phyloP scores from a whole-genome alignment of 2,797 vertebrate genomes.

The Premnoplex brunnescens region DNA sequence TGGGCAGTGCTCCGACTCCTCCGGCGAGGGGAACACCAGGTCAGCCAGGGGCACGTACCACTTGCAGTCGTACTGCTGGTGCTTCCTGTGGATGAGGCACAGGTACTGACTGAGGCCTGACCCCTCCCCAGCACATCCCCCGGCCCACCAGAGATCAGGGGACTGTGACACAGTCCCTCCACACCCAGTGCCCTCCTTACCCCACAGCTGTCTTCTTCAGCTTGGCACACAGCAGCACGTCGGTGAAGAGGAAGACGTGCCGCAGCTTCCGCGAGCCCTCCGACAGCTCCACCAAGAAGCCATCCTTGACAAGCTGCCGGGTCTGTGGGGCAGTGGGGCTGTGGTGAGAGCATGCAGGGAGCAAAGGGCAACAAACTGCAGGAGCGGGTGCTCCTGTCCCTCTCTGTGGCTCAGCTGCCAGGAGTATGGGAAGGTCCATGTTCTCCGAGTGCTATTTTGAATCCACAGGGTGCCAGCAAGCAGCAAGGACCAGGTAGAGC shows the following conservation, averaged over 20 bases:
- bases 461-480: background rate
- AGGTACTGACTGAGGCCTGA: background rate
- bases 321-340: slow-evolving; percentile 72
- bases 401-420: background rate
- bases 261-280: slow-evolving; percentile 95
- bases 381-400: background rate
- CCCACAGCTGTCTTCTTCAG: slow-evolving; percentile 93
- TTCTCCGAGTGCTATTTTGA: background rate
- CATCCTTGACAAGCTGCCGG: slow-evolving; percentile 96
- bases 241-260: slow-evolving; percentile 97
- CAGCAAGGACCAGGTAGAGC: background rate
- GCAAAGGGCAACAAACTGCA: background rate
- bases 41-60: slow-evolving; percentile 97
- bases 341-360: background rate
- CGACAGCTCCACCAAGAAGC: slow-evolving; percentile 95
- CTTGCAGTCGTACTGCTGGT: slow-evolving; percentile 98
- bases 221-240: slow-evolving; percentile 96
- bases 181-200: slow-evolving; percentile 71
- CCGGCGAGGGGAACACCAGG: slow-evolving; percentile 90
- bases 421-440: background rate
- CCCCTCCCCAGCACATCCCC: background rate
- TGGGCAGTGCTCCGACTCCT: slow-evolving; percentile 89
- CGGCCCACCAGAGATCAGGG: fast-evolving
- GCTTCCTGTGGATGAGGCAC: slow-evolving; percentile 75
- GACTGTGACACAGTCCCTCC: background rate